These are phyloP conservation scores for Caenorhabditis virilis DNA, from an alignment of 2,888 invertebrate species.

Conservation along the genomic window DNA sequence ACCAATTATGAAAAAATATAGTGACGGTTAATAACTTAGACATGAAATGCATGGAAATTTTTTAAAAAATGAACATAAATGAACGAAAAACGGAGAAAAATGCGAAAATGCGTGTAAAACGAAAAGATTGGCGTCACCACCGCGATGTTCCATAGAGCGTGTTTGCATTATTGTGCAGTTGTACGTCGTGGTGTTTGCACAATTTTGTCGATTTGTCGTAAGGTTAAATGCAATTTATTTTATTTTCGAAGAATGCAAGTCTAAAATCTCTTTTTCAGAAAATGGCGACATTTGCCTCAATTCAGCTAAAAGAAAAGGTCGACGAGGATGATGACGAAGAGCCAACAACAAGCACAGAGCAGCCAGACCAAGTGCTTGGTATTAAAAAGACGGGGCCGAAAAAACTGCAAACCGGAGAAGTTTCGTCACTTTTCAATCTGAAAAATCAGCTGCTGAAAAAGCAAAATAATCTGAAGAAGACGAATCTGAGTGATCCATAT, in stretches of 20 bases:
- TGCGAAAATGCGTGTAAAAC: not conserved
- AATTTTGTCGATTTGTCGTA: not conserved
- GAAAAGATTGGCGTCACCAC: conserved; percentile 1
- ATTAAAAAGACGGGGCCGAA: conserved; percentile 30
- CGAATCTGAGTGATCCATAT: conserved; percentile 2
- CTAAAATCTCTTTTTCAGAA: not conserved
- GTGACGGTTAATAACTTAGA: too few relatives aligned
- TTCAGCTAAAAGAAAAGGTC: conserved; percentile 16
- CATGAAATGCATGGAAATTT: too few relatives aligned
- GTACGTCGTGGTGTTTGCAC: conserved; percentile 19
- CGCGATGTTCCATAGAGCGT: conserved; percentile 8
- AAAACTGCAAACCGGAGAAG: conserved; percentile 29
- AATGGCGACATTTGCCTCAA: conserved; percentile 48
- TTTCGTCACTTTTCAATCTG: conserved; percentile 35
- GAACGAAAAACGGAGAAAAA: conserved; percentile 1
- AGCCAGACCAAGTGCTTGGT: conserved; percentile 11
- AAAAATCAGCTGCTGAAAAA: conserved; percentile 40
- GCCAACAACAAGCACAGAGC: conserved; percentile 1
- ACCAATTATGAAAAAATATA: too few relatives aligned
- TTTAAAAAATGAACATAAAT: not conserved
- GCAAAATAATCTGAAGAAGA: conserved; percentile 9
- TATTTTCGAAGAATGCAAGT: not conserved
- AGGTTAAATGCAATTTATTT: conserved; percentile 2
- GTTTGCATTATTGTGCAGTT: conserved; percentile 12
- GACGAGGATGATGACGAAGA: conserved; percentile 20